Evolutionary conservation across 2,113 vertebrate genomes (phyloP).

Genomic region (Ceyx margarethae): DNA sequence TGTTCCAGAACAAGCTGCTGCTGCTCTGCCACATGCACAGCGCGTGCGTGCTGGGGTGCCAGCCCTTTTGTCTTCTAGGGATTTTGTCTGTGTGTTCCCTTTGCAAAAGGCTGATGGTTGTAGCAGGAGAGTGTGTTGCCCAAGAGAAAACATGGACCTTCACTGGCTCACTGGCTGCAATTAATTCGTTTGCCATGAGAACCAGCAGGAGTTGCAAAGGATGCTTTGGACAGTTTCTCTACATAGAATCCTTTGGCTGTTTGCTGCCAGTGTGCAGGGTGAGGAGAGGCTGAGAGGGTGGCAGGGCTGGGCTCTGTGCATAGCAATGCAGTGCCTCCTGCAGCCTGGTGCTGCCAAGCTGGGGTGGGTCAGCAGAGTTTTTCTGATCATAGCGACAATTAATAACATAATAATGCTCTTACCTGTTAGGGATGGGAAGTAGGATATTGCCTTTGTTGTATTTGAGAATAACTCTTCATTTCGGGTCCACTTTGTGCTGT

Average conservation of each 20-base stretch:
- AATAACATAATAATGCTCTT: background rate
- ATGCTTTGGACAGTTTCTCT: background rate
- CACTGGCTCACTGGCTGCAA: background rate
- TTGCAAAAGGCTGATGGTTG: background rate
- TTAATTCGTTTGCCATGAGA: background rate
- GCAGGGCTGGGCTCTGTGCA: background rate
- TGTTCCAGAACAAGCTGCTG: background rate
- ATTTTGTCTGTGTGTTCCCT: background rate
- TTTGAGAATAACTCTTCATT: background rate
- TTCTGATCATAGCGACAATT: background rate
- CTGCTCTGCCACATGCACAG: background rate
- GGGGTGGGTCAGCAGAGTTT: background rate
- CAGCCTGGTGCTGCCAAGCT: background rate
- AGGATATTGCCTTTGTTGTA: background rate
- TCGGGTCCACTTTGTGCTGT: background rate
- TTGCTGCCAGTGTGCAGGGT: background rate
- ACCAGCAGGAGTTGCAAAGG: background rate
- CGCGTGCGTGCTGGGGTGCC: accelerated
- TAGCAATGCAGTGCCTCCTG: background rate
- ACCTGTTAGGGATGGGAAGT: background rate
- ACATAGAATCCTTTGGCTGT: background rate
- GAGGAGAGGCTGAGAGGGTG: background rate
- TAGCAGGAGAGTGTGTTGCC: background rate
- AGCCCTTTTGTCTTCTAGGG: background rate
- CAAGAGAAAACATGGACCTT: background rate